Conservation (phyloP, 1,140 invertebrate species). For the Panulirus ornatus region DNA sequence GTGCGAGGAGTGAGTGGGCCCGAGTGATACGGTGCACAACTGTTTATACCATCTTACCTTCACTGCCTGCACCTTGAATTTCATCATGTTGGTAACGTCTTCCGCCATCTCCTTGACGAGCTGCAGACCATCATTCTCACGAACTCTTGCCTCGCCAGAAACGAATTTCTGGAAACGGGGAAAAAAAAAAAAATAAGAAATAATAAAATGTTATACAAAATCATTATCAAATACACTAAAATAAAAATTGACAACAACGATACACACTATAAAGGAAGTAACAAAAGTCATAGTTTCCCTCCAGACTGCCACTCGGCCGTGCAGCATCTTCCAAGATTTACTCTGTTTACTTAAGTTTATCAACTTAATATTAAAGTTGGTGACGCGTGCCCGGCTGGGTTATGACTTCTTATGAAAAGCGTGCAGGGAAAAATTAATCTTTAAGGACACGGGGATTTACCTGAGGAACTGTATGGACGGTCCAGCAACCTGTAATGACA, state of each 20-base stretch:
- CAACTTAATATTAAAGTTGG: not conserved
- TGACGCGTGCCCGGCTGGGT: not conserved
- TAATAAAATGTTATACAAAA: too few relatives aligned
- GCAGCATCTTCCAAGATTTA: too few relatives aligned
- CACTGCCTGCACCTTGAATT: constrained; percentile 62
- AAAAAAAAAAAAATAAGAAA: not conserved
- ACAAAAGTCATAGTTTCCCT: too few relatives aligned
- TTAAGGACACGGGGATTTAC: too few relatives aligned
- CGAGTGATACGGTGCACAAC: not conserved
- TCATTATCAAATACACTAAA: too few relatives aligned
- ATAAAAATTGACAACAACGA: too few relatives aligned
- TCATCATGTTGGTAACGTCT: constrained; percentile 64
- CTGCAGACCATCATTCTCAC: constrained; percentile 44
- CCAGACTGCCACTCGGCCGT: too few relatives aligned
- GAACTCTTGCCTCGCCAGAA: not conserved
- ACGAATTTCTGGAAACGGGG: constrained; percentile 23
- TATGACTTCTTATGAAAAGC: not conserved
- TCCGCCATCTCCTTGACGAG: constrained; percentile 60
- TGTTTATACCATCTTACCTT: constrained; percentile 20
- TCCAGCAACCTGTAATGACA: too few relatives aligned
- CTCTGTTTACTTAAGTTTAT: too few relatives aligned
- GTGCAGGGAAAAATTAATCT: too few relatives aligned
- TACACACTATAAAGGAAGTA: too few relatives aligned
- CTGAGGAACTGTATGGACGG: too few relatives aligned
- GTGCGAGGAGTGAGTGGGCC: not conserved